A percentile compares a stretch with the other conserved stretches of the same genome.
phyloP scores from a whole-genome alignment of 2,888 invertebrate species.

The Argyresthia goedartella region DNA sequence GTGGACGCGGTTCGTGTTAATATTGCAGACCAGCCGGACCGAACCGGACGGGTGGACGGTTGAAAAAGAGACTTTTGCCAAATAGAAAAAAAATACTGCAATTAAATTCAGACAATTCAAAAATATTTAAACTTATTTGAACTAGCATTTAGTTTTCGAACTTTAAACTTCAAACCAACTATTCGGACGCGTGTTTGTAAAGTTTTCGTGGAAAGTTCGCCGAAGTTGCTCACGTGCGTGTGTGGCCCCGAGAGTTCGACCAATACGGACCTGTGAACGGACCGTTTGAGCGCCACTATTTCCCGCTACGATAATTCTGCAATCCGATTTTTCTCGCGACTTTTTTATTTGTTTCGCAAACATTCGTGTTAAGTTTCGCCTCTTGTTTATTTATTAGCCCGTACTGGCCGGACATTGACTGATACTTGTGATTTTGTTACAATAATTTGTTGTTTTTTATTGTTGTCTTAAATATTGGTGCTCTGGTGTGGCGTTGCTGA shows the following conservation, averaged over 20 bases:
- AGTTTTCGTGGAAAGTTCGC: conserved; percentile 44
- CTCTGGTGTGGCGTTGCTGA: conserved; percentile 18
- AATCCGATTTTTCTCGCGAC: conserved; percentile 1
- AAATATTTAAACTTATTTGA: conserved; percentile 15
- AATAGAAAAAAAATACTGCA: conserved; percentile 32
- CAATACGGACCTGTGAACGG: neutral
- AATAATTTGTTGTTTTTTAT: conserved; percentile 42
- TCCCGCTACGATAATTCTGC: neutral
- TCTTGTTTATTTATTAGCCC: conserved; percentile 24
- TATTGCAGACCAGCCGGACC: conserved; percentile 68
- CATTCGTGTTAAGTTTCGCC: conserved; percentile 22
- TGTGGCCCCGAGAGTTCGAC: conserved; percentile 26
- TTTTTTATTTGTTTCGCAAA: conserved; percentile 2
- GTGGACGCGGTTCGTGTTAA: conserved; percentile 68
- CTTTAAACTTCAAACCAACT: conserved; percentile 18
- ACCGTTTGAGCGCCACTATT: neutral
- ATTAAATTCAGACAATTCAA: conserved; percentile 4
- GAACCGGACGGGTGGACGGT: conserved; percentile 65
- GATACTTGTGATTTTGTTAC: conserved; percentile 50
- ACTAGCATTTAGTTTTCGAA: conserved; percentile 18
- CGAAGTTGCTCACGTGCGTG: conserved; percentile 57
- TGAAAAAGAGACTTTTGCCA: conserved; percentile 27
- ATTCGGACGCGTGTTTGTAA: conserved; percentile 42
- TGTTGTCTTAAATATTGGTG: conserved; percentile 20
- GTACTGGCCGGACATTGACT: conserved; percentile 41